Evolutionary conservation across 2,888 invertebrate genomes (phyloP), one percentile per base, ranked within the genome.

Genomic region (Gandaritis pyraliata): DNA sequence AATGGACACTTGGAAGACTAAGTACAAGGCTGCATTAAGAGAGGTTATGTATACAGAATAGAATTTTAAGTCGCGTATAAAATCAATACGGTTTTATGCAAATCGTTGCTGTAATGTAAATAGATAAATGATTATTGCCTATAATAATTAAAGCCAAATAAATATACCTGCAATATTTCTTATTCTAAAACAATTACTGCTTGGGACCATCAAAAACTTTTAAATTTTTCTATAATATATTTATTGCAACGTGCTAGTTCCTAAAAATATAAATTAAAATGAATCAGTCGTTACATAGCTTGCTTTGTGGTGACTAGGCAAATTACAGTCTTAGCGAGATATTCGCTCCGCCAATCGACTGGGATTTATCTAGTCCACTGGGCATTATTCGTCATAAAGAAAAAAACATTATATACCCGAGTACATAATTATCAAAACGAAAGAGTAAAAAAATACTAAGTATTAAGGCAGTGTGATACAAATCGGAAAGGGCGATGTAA

Each of bases 161-260:
- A 58, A 64, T 36, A 59, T 61, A 58, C 50, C 46, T 56, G 18
- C 56, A 53, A 33, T 23, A 49, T 53, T 29, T 43, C 10, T 51
- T 29, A 61, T 15, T 47, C 43, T 47, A 11, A 15, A 43, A 50
- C 29, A 18, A 33, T 33, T 10, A 58, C 33, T 54, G 55, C 29
- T 58, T 46, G 69, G 66, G 57, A 65, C 46, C 43, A 63, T 49
- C 41, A 58, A 62, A 55, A 62, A 36, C 49, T 48, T 41, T 48
- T 41, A 15, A 23, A 58, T 61, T 75, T n/a, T n/a, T n/a, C n/a
- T 78, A 75, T 64, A 66, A 74, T 77, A 83, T 83, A 85, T 86
- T 86, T 85, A 87, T 85, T 86, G 74, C 72, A 78, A 76, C 63
- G 63, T 76, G 74, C 75, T 77, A 85, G 85, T 87, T 87, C 86